Evolutionary conservation across 2,888 invertebrate species (phyloP).

Genomic region (Celastrina argiolus): DNA sequence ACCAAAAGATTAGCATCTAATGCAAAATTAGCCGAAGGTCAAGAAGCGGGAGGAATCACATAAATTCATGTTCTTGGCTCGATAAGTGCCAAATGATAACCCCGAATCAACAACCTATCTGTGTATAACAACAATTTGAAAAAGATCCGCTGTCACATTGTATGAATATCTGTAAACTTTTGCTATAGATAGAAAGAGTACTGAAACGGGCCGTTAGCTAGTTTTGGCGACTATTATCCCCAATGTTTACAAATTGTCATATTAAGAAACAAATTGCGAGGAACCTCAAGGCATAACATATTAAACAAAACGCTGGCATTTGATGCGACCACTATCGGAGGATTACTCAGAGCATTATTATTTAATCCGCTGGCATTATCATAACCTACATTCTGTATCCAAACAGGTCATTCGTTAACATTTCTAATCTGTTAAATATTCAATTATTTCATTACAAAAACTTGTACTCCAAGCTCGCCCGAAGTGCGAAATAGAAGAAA

Average conservation of each 20-base stretch:
- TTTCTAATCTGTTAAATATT: conserved; percentile 23
- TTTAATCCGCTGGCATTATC: conserved; percentile 51
- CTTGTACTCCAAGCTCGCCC: neutral
- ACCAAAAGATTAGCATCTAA: no score
- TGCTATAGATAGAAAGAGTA: no score
- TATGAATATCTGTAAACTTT: no score
- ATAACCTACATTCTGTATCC: conserved; percentile 43
- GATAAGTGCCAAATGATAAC: no score
- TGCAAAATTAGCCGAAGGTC: no score
- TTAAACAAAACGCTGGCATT: conserved; percentile 54
- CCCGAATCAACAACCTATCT: no score
- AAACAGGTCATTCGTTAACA: conserved; percentile 26
- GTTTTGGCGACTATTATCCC: neutral
- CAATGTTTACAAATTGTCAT: neutral
- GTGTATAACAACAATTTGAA: no score
- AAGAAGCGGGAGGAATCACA: no score
- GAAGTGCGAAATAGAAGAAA: conserved; percentile 27
- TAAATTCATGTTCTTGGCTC: no score
- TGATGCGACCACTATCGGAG: conserved; percentile 44
- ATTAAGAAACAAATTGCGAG: conserved; percentile 28
- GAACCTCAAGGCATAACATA: conserved; percentile 42
- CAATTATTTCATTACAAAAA: conserved; percentile 20
- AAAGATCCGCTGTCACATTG: no score
- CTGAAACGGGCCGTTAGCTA: no score
- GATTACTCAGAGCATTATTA: conserved; percentile 41